A percentile compares a stretch with the other conserved stretches of the same genome.
These are phyloP conservation scores for Centrocercus urophasianus DNA, from an alignment of 2,113 vertebrate species.

Conservation along the genomic window DNA sequence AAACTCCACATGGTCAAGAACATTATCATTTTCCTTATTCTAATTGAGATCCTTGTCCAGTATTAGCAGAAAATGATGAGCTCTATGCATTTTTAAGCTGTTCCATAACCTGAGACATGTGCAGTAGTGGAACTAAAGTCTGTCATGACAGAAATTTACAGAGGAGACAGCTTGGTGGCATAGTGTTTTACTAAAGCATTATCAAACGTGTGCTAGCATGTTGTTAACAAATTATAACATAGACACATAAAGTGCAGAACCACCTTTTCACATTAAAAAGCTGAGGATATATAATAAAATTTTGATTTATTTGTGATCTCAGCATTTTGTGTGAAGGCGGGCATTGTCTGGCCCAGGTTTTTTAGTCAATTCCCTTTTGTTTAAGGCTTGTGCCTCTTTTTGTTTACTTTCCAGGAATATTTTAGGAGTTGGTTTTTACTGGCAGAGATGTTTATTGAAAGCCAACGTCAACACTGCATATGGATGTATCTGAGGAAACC, in stretches of 20 bases:
- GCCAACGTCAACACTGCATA: neutral
- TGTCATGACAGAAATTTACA: neutral
- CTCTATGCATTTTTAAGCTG: neutral
- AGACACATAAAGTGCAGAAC: neutral
- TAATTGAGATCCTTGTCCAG: neutral
- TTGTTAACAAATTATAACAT: neutral
- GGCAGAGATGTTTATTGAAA: neutral
- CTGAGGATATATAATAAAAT: neutral
- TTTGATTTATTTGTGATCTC: neutral
- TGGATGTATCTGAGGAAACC: neutral
- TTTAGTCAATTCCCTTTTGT: neutral
- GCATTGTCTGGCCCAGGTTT: neutral
- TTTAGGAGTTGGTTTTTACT: slow-evolving; percentile 18
- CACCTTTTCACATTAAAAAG: neutral
- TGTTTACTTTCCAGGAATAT: slow-evolving; percentile 41
- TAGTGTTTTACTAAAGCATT: neutral
- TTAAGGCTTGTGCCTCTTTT: neutral
- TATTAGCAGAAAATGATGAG: neutral
- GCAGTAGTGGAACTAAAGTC: neutral
- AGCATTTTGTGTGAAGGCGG: neutral
- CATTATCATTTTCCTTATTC: neutral
- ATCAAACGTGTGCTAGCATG: neutral
- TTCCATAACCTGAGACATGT: neutral
- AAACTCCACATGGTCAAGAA: neutral
- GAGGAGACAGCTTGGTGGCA: neutral